These are phyloP conservation scores for Isichthys henryi DNA, from an alignment of 2,113 vertebrate genomes.

Conservation along the genomic window DNA sequence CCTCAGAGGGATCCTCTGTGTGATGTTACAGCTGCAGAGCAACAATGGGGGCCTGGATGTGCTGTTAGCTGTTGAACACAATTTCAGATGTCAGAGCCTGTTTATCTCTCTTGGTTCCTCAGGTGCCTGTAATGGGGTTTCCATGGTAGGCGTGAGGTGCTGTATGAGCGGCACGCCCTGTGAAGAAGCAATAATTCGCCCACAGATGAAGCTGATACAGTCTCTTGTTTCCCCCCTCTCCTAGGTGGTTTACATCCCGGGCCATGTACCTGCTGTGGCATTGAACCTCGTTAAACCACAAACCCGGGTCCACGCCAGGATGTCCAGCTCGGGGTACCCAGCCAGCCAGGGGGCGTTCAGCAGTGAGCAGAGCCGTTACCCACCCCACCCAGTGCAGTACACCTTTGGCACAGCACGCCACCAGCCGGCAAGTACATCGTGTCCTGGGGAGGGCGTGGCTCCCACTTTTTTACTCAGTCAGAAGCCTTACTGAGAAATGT, in stretches of 20 bases:
- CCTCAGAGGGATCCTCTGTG: neutral
- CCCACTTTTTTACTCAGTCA: neutral
- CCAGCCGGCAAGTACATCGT: constrained; percentile 70
- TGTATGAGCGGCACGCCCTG: neutral
- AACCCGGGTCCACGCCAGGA: constrained; percentile 60
- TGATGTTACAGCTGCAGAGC: neutral
- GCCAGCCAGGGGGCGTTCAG: constrained; percentile 93
- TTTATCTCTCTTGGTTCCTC: neutral
- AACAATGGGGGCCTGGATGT: neutral
- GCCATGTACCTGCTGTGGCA: constrained; percentile 68
- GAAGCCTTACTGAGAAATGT: neutral
- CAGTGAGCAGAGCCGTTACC: constrained; percentile 87
- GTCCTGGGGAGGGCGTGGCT: neutral
- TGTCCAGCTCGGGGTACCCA: constrained; percentile 98
- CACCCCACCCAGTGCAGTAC: constrained; percentile 87
- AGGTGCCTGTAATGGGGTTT: neutral
- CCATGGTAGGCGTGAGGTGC: neutral
- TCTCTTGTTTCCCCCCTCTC: neutral
- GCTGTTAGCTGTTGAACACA: neutral
- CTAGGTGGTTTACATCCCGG: constrained; percentile 70
- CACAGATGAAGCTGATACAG: neutral
- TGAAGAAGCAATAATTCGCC: neutral
- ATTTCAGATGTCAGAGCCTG: neutral
- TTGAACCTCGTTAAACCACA: constrained; percentile 66
- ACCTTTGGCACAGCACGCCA: constrained; percentile 79